A percentile compares a stretch with the other conserved stretches of the same genome.
phyloP scores from a whole-genome alignment of 2,888 invertebrate genomes.

The Nemapogon koenigi region DNA sequence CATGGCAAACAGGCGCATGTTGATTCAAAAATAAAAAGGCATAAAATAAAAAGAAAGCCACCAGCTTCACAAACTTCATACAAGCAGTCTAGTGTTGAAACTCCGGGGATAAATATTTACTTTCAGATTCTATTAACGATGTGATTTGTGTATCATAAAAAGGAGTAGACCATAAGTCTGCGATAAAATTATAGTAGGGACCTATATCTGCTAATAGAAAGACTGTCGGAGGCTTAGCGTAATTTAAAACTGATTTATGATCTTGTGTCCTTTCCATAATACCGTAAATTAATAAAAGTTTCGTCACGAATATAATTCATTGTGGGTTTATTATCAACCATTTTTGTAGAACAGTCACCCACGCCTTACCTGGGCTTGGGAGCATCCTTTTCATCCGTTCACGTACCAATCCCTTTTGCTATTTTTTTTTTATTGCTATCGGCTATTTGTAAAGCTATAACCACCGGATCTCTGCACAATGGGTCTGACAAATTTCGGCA shows the following conservation, averaged over 20 bases:
- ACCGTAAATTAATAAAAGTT: too few species aligned
- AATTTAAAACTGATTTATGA: too few species aligned
- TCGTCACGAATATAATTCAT: too few species aligned
- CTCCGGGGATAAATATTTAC: slow-evolving; percentile 25
- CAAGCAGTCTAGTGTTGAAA: slow-evolving; percentile 19
- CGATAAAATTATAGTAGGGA: too few species aligned
- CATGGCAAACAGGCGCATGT: slow-evolving; percentile 33
- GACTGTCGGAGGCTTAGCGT: too few species aligned
- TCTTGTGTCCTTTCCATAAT: too few species aligned
- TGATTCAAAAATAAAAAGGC: slow-evolving; percentile 42
- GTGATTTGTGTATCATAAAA: slow-evolving; percentile 19
- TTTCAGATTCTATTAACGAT: slow-evolving; percentile 15
- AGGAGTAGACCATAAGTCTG: too few species aligned
- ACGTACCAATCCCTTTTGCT: slow-evolving; percentile 27
- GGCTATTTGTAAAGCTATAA: slow-evolving; percentile 44
- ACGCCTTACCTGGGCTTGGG: slow-evolving; percentile 55
- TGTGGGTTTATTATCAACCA: too few species aligned
- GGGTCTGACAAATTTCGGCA: slow-evolving; percentile 43
- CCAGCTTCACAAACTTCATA: slow-evolving; percentile 32
- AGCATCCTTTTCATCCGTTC: slow-evolving; percentile 39
- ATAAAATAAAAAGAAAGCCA: slow-evolving; percentile 38
- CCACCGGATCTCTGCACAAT: slow-evolving; percentile 54
- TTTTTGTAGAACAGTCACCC: slow-evolving; percentile 21
- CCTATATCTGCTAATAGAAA: too few species aligned
- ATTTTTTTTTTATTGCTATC: slow-evolving; percentile 34